These are phyloP conservation scores for Tetramorium parvispinum DNA, from an alignment of 1,140 invertebrate genomes.

Conservation along the genomic window DNA sequence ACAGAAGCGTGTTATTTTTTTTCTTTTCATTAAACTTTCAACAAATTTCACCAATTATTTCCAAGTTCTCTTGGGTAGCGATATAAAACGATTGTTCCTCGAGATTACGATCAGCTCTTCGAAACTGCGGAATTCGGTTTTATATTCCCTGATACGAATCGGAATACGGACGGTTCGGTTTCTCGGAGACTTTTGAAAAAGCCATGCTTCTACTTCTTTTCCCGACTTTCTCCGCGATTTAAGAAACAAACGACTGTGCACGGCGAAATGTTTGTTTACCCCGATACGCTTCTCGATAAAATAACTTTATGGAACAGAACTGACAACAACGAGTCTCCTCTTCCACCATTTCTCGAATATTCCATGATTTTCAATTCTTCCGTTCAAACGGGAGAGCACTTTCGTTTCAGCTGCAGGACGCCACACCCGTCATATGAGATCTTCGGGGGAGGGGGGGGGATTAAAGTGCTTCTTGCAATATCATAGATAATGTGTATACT, in stretches of 20 bases:
- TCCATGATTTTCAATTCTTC: constrained; percentile 43
- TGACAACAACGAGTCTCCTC: constrained; percentile 47
- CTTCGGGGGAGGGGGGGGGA: constrained; percentile 6
- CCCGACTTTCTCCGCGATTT: constrained; percentile 1
- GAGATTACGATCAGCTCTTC: neutral
- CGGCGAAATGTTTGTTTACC: constrained; percentile 37
- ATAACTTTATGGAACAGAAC: constrained; percentile 25
- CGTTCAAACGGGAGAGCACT: neutral
- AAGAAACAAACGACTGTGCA: neutral
- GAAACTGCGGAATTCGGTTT: constrained; percentile 27
- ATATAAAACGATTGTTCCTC: constrained; percentile 1
- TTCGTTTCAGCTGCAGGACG: constrained; percentile 42
- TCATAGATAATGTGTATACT: constrained; percentile 25
- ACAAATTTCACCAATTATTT: neutral
- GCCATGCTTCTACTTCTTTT: neutral
- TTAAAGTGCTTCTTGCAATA: constrained; percentile 53
- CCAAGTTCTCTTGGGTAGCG: neutral
- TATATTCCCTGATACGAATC: constrained; percentile 19
- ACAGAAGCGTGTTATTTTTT: neutral
- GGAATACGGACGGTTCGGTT: neutral
- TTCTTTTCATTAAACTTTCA: neutral
- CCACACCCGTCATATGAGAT: constrained; percentile 7
- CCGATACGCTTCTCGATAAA: constrained; percentile 22
- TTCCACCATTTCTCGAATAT: constrained; percentile 32
- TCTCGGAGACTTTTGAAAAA: constrained; percentile 8